Evolutionary conservation across 2,888 invertebrate genomes (phyloP).

Genomic region (Aphidius colemani): DNA sequence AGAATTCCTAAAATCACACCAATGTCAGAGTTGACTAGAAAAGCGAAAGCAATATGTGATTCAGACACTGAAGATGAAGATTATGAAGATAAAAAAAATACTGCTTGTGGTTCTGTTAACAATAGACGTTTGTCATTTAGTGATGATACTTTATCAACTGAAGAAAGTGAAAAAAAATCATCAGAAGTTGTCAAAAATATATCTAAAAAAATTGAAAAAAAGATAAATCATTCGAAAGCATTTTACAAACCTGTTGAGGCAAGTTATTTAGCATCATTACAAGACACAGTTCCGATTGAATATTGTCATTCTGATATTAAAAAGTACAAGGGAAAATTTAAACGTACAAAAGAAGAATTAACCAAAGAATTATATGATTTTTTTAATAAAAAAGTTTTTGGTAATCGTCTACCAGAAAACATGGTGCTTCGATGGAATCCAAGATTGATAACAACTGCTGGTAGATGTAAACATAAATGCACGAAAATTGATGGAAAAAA

Average conservation of each 20-base stretch:
- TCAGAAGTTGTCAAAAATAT: conserved; percentile 19
- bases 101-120: too few species aligned
- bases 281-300: conserved; percentile 64
- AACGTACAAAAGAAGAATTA: conserved; percentile 70
- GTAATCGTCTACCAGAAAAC: conserved; percentile 69
- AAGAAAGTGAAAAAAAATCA: not conserved
- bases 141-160: conserved; percentile 38
- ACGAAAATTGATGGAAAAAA: conserved; percentile 56
- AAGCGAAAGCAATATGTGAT: conserved; percentile 47
- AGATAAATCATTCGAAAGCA: conserved; percentile 50
- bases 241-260: conserved; percentile 78
- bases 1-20: conserved; percentile 21
- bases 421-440: conserved; percentile 79
- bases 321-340: conserved; percentile 71
- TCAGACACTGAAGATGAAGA: conserved; percentile 42
- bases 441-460: conserved; percentile 83
- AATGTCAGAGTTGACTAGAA: conserved; percentile 30
- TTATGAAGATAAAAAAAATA: too few species aligned
- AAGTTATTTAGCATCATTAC: conserved; percentile 51
- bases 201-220: conserved; percentile 30
- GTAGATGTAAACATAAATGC: conserved; percentile 64
- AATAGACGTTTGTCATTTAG: conserved; percentile 43
- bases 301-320: conserved; percentile 72
- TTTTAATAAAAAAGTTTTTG: conserved; percentile 79
- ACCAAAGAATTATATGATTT: conserved; percentile 69